Conservation (phyloP, 2,888 invertebrate species). For the Chironomus tentans region DNA sequence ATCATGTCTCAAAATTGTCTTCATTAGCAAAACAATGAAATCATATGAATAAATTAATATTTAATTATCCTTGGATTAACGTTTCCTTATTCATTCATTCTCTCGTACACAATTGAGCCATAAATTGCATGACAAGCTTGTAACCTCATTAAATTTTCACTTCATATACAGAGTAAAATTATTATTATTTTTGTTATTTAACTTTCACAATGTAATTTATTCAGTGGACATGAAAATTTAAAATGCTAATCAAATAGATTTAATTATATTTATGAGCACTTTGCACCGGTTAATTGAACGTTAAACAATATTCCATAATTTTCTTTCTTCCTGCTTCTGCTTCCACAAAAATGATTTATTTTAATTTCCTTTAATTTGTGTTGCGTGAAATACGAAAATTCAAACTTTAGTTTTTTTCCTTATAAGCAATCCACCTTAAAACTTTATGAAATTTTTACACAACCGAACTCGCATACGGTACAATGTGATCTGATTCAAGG, state of each 20-base stretch:
- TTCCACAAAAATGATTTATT: background rate
- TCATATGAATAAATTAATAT: too few species aligned
- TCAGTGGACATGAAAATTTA: background rate
- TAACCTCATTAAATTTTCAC: conserved; percentile 1
- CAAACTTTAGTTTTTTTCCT: background rate
- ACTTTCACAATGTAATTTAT: too few species aligned
- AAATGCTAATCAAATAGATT: conserved; percentile 4
- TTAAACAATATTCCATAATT: conserved; percentile 10
- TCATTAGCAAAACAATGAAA: background rate
- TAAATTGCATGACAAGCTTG: conserved; percentile 14
- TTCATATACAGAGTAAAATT: background rate
- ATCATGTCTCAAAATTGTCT: background rate
- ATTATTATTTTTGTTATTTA: too few species aligned
- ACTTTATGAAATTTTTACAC: background rate
- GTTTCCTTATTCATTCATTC: background rate
- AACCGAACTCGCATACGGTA: conserved; percentile 21
- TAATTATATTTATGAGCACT: conserved; percentile 22
- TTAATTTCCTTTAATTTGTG: background rate
- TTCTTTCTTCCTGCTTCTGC: background rate
- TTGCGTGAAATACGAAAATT: conserved; percentile 10
- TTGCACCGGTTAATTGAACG: conserved; percentile 17
- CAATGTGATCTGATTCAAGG: conserved; percentile 14
- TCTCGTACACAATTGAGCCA: conserved; percentile 9
- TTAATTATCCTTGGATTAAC: too few species aligned
- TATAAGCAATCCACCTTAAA: too few species aligned